Percentiles rank a stretch among this genome's conserved stretches.
phyloP scores from a whole-genome alignment of 2,888 invertebrate species.

The Helicoverpa assulta region DNA sequence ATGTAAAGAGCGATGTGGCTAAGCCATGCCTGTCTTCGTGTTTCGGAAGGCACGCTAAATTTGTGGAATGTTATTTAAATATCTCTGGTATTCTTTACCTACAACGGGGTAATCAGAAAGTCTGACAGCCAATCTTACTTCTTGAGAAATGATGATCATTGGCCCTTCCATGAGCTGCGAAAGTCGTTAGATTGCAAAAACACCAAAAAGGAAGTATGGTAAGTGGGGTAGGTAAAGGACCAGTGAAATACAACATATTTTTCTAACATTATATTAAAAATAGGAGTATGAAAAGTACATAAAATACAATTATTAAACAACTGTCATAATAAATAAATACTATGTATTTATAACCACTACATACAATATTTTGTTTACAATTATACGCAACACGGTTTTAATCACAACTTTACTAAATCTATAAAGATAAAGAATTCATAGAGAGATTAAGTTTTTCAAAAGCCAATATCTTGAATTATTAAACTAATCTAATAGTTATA shows the following conservation, averaged over 20 bases:
- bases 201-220: no score
- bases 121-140: no score
- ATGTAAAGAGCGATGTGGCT: no score
- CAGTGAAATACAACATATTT: constrained; percentile 14
- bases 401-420: constrained; percentile 28
- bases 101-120: no score
- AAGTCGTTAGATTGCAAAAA: no score
- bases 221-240: no score
- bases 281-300: constrained; percentile 56
- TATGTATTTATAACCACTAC: constrained; percentile 47
- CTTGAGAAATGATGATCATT: no score
- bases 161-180: no score
- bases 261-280: constrained; percentile 54
- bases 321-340: constrained; percentile 50
- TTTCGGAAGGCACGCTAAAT: no score
- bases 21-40: no score
- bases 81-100: no score
- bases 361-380: constrained; percentile 30
- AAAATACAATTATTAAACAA: constrained; percentile 49
- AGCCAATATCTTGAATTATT: neutral
- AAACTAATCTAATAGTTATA: neutral
- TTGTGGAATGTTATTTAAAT: no score
- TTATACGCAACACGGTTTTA: constrained; percentile 27
- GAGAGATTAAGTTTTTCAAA: neutral
- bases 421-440: neutral